Evolutionary conservation across 2,113 vertebrate genomes (phyloP).

Genomic region (Ifrita kowaldi): DNA sequence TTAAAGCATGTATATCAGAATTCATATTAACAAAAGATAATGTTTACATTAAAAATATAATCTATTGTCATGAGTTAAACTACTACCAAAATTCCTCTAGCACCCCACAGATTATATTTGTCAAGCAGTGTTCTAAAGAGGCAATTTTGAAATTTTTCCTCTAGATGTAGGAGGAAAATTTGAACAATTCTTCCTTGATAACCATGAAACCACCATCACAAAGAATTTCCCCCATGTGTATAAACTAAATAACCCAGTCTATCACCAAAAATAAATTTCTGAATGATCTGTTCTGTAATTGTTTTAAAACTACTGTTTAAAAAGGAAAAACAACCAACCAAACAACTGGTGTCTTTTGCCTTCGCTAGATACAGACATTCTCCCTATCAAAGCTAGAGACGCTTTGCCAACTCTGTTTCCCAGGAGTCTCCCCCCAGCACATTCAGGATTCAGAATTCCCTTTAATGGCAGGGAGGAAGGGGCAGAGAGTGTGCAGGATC

Average conservation of each 20-base stretch:
- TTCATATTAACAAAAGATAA: background rate
- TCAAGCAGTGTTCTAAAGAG: background rate
- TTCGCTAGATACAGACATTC: accelerated
- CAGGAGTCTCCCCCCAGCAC: background rate
- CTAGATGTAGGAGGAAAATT: background rate
- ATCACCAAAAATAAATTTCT: background rate
- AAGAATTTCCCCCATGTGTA: accelerated
- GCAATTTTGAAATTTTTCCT: background rate
- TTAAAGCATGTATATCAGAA: background rate
- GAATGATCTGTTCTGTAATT: background rate
- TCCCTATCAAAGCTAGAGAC: background rate
- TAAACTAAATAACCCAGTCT: background rate
- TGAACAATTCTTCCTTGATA: background rate
- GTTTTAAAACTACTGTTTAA: background rate
- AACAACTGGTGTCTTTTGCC: background rate
- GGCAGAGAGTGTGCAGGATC: background rate
- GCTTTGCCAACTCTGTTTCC: background rate
- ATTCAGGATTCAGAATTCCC: accelerated
- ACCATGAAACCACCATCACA: background rate
- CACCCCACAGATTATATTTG: background rate
- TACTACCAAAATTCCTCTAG: background rate
- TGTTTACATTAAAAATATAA: background rate
- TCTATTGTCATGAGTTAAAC: background rate
- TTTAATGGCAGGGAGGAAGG: background rate
- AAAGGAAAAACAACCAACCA: background rate